A percentile compares a stretch with the other conserved stretches of the same genome.
These are phyloP conservation scores for Gambusia holbrooki DNA, from an alignment of 2,113 vertebrate species.

Conservation along the genomic window DNA sequence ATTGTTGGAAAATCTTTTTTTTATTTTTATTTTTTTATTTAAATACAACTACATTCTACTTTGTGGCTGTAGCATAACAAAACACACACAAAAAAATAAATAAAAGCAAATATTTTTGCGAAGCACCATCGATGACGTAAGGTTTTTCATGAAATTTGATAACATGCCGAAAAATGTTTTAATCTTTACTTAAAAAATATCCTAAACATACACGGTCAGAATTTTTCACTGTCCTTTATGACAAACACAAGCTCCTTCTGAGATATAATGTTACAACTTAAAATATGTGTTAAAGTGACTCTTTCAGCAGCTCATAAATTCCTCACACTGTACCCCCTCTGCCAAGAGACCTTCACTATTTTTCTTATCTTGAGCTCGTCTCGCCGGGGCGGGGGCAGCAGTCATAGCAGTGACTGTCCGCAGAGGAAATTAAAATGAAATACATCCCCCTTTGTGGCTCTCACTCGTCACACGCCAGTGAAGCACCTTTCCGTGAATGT, in stretches of 20 bases:
- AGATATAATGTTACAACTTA: slow-evolving; percentile 36
- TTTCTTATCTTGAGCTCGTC: slow-evolving; percentile 56
- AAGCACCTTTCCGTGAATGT: slow-evolving; percentile 58
- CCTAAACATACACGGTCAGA: not conserved
- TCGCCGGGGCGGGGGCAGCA: slow-evolving; percentile 14
- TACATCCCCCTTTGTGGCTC: slow-evolving; percentile 57
- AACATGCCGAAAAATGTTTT: not conserved
- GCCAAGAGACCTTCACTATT: slow-evolving; percentile 47
- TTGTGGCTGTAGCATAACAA: not conserved
- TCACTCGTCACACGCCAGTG: slow-evolving; percentile 51
- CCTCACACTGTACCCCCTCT: slow-evolving; percentile 16
- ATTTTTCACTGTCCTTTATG: slow-evolving; percentile 15
- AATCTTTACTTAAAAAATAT: not conserved
- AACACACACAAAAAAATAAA: not conserved
- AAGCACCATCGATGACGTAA: not conserved
- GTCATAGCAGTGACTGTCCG: slow-evolving; percentile 27
- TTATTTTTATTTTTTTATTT: not conserved
- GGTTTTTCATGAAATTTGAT: not conserved
- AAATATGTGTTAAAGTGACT: slow-evolving; percentile 57
- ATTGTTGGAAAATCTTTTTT: not conserved
- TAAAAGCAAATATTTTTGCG: not conserved
- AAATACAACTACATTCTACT: not conserved
- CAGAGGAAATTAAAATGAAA: slow-evolving; percentile 75
- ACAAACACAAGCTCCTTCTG: slow-evolving; percentile 26
- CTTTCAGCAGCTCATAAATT: slow-evolving; percentile 57